These are phyloP conservation scores for Lanistes nyassanus DNA, from an alignment of 1,140 invertebrate genomes.

Conservation along the genomic window DNA sequence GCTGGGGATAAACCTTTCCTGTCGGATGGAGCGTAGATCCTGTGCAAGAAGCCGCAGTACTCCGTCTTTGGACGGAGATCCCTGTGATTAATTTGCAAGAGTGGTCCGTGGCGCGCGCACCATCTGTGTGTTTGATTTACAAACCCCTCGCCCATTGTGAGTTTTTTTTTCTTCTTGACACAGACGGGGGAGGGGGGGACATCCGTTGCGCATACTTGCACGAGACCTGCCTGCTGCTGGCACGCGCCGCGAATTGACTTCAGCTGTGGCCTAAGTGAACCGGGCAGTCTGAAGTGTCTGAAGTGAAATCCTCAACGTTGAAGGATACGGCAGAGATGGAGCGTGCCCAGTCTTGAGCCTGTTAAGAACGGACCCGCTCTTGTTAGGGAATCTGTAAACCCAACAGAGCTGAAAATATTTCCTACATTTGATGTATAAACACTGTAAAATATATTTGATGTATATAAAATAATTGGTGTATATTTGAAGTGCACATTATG, in stretches of 20 bases:
- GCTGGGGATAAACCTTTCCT: conserved; percentile 25
- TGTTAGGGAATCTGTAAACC: too few relatives aligned
- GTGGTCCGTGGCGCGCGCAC: conserved; percentile 12
- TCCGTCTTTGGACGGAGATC: conserved; percentile 13
- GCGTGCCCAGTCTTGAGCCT: too few relatives aligned
- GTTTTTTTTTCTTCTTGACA: conserved; percentile 14
- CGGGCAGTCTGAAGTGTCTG: background rate
- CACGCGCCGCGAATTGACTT: conserved; percentile 20
- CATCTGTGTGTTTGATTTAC: conserved; percentile 34
- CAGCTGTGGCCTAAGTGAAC: background rate
- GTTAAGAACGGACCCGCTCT: too few relatives aligned
- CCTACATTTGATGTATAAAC: too few relatives aligned
- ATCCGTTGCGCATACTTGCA: conserved; percentile 27
- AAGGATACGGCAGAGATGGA: too few relatives aligned
- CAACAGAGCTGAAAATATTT: too few relatives aligned
- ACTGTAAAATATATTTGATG: too few relatives aligned
- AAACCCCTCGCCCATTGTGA: conserved; percentile 15
- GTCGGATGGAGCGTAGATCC: conserved; percentile 9
- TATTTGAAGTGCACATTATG: too few relatives aligned
- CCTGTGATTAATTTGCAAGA: conserved; percentile 30
- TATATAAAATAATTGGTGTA: too few relatives aligned
- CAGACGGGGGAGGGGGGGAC: conserved; percentile 8
- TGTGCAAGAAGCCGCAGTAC: conserved; percentile 11
- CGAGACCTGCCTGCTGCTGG: conserved; percentile 19
- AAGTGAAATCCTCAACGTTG: too few relatives aligned